Evolutionary conservation across 2,113 vertebrate species (phyloP).

Genomic region (Psettodes erumei): DNA sequence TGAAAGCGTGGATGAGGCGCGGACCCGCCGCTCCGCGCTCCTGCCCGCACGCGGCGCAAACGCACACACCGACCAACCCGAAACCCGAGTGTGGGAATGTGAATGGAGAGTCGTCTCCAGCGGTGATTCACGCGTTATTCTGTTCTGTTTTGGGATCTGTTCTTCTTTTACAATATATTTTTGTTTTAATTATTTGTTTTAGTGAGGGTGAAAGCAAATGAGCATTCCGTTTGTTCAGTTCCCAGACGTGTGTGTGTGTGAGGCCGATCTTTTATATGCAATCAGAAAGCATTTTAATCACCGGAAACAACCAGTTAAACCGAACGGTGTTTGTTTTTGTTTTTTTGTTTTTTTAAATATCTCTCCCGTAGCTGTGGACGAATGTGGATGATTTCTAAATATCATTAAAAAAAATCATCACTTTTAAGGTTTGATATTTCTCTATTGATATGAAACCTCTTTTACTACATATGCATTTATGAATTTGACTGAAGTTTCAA

Average conservation of each 20-base stretch:
- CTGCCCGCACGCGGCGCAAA: conserved; percentile 37
- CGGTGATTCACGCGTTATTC: conserved; percentile 17
- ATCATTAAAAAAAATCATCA: conserved; percentile 22
- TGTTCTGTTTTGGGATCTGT: no score
- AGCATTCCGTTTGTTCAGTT: conserved; percentile 50
- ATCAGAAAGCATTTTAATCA: conserved; percentile 31
- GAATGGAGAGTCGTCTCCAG: conserved; percentile 34
- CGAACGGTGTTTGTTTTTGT: no score
- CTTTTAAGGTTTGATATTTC: not conserved
- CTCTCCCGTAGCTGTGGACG: conserved; percentile 6
- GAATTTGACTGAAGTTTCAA: not conserved
- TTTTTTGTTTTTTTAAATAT: not conserved
- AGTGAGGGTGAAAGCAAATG: conserved; percentile 23
- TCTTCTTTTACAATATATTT: not conserved
- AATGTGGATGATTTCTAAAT: conserved; percentile 24
- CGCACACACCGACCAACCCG: conserved; percentile 57
- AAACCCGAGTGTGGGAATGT: conserved; percentile 66
- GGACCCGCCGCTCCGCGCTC: conserved; percentile 53
- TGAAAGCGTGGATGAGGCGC: conserved; percentile 44
- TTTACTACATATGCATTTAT: conserved; percentile 21
- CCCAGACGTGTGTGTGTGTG: not conserved
- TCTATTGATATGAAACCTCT: not conserved
- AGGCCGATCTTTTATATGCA: conserved; percentile 43
- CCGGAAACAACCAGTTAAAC: conserved; percentile 4
- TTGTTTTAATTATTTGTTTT: conserved; percentile 5